These are phyloP conservation scores for Muscicapa adusta DNA, from an alignment of 2,113 vertebrate species.

Conservation along the genomic window DNA sequence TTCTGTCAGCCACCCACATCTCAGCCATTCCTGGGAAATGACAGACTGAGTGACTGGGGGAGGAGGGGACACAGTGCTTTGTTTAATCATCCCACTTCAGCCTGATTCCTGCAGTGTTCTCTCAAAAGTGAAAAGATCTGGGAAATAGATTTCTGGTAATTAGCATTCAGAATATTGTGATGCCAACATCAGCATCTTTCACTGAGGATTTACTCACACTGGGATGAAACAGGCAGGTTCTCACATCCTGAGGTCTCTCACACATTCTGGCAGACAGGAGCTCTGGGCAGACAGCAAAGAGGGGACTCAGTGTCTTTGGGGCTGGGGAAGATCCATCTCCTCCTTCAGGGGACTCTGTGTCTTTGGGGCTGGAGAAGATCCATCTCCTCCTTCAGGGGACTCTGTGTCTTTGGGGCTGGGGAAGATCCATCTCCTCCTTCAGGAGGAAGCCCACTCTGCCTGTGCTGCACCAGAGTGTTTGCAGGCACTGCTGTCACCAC, in stretches of 20 bases:
- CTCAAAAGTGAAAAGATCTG: background rate
- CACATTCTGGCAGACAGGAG: background rate
- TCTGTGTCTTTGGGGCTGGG: rapidly evolving
- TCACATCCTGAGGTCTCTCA: background rate
- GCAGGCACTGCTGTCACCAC: background rate
- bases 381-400: background rate
- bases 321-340: background rate
- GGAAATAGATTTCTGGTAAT: background rate
- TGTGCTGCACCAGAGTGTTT: background rate
- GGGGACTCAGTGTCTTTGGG: rapidly evolving
- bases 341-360: rapidly evolving
- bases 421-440: background rate
- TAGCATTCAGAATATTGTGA: background rate
- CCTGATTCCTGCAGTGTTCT: background rate
- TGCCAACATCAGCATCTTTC: background rate
- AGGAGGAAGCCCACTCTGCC: background rate
- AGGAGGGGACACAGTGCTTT: background rate
- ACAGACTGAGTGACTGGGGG: background rate
- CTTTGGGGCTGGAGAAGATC: background rate
- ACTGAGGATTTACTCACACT: background rate
- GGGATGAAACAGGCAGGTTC: background rate
- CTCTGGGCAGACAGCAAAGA: background rate
- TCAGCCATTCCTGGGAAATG: background rate
- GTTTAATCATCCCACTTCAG: background rate
- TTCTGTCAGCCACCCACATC: rapidly evolving